phyloP scores from a whole-genome alignment of 2,113 vertebrate genomes.

The Apistogramma diplotaenia region DNA sequence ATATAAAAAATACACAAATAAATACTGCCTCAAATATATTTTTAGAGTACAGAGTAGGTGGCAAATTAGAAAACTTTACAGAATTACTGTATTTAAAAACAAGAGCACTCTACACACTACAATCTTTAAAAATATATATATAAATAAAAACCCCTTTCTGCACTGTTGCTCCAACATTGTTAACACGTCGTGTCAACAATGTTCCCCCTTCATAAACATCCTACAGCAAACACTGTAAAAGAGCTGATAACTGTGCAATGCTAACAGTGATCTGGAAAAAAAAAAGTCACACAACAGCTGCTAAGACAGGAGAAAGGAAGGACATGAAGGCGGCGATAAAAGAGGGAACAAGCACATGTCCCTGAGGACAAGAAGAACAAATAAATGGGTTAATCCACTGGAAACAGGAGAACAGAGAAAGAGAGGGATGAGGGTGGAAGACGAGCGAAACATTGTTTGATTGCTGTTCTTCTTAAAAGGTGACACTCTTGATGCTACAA shows the following conservation, averaged over 20 bases:
- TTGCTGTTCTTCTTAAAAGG: constrained; percentile 63
- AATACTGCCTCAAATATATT: background rate
- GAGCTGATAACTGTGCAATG: constrained; percentile 10
- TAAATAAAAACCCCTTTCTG: rapidly evolving
- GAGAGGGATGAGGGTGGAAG: constrained; percentile 26
- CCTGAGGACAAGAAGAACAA: constrained; percentile 45
- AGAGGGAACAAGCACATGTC: constrained; percentile 33
- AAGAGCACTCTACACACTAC: background rate
- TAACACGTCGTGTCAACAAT: background rate
- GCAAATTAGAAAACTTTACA: background rate
- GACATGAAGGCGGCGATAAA: constrained; percentile 44
- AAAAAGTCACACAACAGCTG: constrained; percentile 7
- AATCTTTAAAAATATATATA: background rate
- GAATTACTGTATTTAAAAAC: background rate
- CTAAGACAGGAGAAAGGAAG: constrained; percentile 43
- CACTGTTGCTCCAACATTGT: background rate
- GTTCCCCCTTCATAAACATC: background rate
- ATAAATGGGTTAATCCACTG: constrained; percentile 62
- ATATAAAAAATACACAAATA: background rate
- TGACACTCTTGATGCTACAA: constrained; percentile 41
- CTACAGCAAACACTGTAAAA: constrained; percentile 24
- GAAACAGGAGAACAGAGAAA: constrained; percentile 43
- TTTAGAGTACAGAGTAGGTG: background rate
- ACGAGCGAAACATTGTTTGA: constrained; percentile 45
- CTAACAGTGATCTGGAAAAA: constrained; percentile 4